A percentile compares a stretch with the other conserved stretches of the same genome.
Evolutionary conservation across 2,797 vertebrate genomes (phyloP).

Genomic region (Ptychadena robeensis): DNA sequence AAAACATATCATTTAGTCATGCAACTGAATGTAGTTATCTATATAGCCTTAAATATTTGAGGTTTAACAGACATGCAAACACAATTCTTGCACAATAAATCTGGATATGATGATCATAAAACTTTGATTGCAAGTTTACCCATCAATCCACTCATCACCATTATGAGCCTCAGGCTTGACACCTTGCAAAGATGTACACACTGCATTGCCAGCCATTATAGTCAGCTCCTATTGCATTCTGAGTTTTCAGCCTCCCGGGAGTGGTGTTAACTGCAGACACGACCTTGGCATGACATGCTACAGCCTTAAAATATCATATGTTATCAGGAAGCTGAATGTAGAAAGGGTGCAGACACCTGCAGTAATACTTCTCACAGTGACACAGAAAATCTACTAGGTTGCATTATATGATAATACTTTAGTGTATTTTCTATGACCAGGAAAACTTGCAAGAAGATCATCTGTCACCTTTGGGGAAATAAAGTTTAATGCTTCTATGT

Average conservation of each 20-base stretch:
- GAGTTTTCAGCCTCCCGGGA: background rate
- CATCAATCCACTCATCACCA: background rate
- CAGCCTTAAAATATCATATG: conserved; percentile 32
- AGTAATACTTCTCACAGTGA: background rate
- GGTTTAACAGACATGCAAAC: too few relatives aligned
- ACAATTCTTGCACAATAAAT: too few relatives aligned
- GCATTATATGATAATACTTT: background rate
- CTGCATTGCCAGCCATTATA: background rate
- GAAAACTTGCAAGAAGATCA: background rate
- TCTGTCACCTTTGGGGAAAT: background rate
- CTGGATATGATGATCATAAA: background rate
- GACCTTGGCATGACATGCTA: conserved; percentile 42
- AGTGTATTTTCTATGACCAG: background rate
- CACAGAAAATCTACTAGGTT: background rate
- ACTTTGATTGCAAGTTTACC: background rate
- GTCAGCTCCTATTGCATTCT: conserved; percentile 18
- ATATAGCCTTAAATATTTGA: too few relatives aligned
- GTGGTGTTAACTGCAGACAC: conserved; percentile 9
- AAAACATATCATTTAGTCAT: too few relatives aligned
- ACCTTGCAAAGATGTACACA: conserved; percentile 10
- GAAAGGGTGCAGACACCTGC: background rate
- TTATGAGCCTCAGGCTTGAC: background rate
- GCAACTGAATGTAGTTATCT: too few relatives aligned
- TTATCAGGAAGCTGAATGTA: conserved; percentile 3
- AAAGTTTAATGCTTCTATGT: background rate